Base-by-base conservation (phyloP, 2,797 vertebrate species). In the Sciurus vulgaris region DNA sequence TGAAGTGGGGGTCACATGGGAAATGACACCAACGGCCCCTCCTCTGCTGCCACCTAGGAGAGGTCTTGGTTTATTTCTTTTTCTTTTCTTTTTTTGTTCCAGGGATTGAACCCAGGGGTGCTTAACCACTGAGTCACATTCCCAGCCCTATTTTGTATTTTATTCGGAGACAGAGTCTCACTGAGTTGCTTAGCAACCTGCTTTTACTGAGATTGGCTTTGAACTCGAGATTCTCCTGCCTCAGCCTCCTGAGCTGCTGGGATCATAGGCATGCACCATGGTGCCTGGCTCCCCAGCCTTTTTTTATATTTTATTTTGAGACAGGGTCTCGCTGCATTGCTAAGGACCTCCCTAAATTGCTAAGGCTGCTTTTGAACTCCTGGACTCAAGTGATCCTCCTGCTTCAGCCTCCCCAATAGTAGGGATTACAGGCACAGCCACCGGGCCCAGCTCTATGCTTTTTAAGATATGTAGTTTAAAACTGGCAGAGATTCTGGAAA, bases 401-500 rank as follows among this genome's bases (percentile, higher is more conserved):
- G 44, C 26, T 22, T 65, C 44, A 54, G 26, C 54, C 72, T 77
- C 13, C 30, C 9, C 51, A 33, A 18, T 54, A n/a, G 63, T 49
- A 47, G 61, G 38, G 38, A 59, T 6, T 2, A 7, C 3, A 67
- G 47, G 7, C 9, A 11, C 12, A 14, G 59, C 54, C 35, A 24
- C 54, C 24, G 17, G 24, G 15, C 56, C 56, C 20, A n/a, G 22
- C 10, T 26, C 15, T 41, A 2, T 17, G 33, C 47, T 41, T 77
- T 77, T 13, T 9, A 78, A 56, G 15, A 20, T 28, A 30, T 15
- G 33, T 63, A 41, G 41, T 76, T 59, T 94, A 78, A 78, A 94
- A 92, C 17, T 15, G 54, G 33, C 73, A 73, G 7, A 51, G 79
- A 89, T 86, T 89, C 73, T 77, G 91, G 56, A 94, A 96, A 49